phyloP scores from a whole-genome alignment of 1,140 invertebrate genomes.

The Drosophila willistoni region DNA sequence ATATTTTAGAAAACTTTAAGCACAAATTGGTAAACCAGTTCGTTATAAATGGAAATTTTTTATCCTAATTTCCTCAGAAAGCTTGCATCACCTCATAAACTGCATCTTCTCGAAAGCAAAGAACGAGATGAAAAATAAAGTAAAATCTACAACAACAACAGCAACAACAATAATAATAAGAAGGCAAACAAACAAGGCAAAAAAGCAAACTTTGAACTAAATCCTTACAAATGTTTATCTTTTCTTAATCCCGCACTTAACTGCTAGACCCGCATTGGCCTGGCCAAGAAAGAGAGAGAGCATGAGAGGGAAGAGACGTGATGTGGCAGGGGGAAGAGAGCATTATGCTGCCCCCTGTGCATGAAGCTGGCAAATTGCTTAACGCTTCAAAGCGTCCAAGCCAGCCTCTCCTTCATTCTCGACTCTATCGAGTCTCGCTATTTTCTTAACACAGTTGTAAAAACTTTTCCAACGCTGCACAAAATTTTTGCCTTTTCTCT shows the following conservation, averaged over 20 bases:
- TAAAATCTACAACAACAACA: constrained; percentile 44
- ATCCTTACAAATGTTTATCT: constrained; percentile 83
- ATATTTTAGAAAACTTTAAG: not conserved
- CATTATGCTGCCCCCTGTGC: constrained; percentile 33
- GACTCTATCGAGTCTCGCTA: constrained; percentile 22
- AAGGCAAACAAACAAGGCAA: constrained; percentile 69
- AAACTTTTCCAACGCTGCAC: constrained; percentile 65
- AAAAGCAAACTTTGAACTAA: constrained; percentile 78
- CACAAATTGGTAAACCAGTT: not conserved
- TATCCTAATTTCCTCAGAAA: not conserved
- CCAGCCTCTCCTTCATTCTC: constrained; percentile 17
- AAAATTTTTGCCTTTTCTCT: constrained; percentile 54
- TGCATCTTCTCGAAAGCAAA: constrained; percentile 26
- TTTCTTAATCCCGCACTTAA: constrained; percentile 82
- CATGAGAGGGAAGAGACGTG: too few relatives aligned
- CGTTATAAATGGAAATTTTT: not conserved
- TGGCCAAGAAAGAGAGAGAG: constrained; percentile 25
- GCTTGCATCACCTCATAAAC: constrained; percentile 19
- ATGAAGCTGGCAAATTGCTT: constrained; percentile 81
- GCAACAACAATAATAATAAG: constrained; percentile 61
- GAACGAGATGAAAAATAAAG: constrained; percentile 26
- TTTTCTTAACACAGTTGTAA: constrained; percentile 78
- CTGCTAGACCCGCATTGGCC: constrained; percentile 74
- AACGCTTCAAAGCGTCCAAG: constrained; percentile 61
- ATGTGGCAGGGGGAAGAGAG: not conserved